phyloP scores from a whole-genome alignment of 1,140 invertebrate genomes.

The Euura lappo region DNA sequence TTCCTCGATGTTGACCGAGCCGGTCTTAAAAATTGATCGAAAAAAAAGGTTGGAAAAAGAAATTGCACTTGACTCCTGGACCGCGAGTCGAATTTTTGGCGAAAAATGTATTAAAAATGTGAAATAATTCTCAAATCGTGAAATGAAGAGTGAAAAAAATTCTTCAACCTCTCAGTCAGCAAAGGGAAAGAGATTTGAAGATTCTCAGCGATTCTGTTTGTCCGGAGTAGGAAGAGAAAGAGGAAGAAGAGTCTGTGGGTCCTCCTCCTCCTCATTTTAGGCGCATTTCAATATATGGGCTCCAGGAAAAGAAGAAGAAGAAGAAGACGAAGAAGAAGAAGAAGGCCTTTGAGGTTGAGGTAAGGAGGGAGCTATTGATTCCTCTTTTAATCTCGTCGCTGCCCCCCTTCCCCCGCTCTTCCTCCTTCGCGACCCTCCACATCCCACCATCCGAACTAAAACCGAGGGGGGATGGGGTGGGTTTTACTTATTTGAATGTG shows the following conservation, averaged over 20 bases:
- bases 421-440: background rate
- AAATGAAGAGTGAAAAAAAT: no score
- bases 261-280: slow-evolving; percentile 43
- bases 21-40: background rate
- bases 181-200: no score
- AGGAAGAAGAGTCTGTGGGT: slow-evolving; percentile 14
- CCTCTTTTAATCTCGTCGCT: slow-evolving; percentile 61
- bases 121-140: no score
- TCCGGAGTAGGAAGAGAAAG: no score
- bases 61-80: no score
- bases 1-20: background rate
- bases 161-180: no score
- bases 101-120: no score
- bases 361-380: slow-evolving; percentile 54
- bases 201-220: no score
- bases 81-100: no score
- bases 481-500: slow-evolving; percentile 60
- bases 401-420: slow-evolving; percentile 47
- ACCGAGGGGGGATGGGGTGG: slow-evolving; percentile 30
- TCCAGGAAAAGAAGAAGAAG: no score
- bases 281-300: slow-evolving; percentile 60
- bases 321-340: slow-evolving; percentile 15
- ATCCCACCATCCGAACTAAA: background rate
- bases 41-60: no score
- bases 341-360: slow-evolving; percentile 54